Evolutionary conservation across 2,888 invertebrate species (phyloP), one percentile per base, ranked within the genome.

Genomic region (Drosophila nigricruria): DNA sequence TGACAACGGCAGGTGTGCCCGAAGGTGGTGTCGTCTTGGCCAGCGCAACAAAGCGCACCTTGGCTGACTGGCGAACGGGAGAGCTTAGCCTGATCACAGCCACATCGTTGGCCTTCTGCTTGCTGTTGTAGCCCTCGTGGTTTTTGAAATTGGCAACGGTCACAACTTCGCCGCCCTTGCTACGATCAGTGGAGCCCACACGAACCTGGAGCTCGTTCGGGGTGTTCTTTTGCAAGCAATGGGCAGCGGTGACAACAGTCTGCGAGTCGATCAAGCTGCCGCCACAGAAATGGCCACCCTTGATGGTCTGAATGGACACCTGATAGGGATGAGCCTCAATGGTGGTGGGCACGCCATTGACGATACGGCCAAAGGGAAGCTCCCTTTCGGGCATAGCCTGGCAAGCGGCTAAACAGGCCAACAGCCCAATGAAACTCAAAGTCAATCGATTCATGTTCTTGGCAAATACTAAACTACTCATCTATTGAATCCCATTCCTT

Each of bases 261-360:
- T 82, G 83, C 3, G 72, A 45, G 12, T 74, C 79, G 70, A 93
- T 89, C 50, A 94, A 86, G n/a, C 93, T 92, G 34, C 93, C 94
- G 32, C 94, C 94, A 61, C 94, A 94, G 70, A 91, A 91, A 70
- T 93, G 93, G n/a, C 57, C 69, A 12, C 89, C 91, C 34, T 34
- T 30, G 14, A 6, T 43, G 38, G 77, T 89, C 68, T 92, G 91
- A 16, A 94, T 68, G 0, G 94, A 93, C 1, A 93, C 92, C 90
- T 94, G 94, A 69, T 93, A 93, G 10, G 94, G 94, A 74, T 91
- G 91, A 1, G 82, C 80, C 27, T 90, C 83, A 61, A 94, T 94
- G 9, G 89, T 79, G 14, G 91, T 92, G 20, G 79, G 70, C 20
- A 82, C 82, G 14, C 94, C 94, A 30, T 93, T 93, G 3, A 94